Conservation (phyloP, 2,888 invertebrate species). For the Panopea generosa region DNA sequence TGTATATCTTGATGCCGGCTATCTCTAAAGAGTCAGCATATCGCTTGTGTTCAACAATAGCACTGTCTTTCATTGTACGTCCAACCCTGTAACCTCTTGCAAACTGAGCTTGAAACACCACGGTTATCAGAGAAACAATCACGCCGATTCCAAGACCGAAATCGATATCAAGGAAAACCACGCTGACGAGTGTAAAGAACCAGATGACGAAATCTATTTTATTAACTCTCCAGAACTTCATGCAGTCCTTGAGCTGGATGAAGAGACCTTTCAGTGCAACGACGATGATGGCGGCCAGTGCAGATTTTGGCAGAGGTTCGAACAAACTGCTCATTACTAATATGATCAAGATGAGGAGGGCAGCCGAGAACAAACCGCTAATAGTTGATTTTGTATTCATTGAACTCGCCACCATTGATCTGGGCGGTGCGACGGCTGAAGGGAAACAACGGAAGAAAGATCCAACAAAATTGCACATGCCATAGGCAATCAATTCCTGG, state of each 20-base stretch:
- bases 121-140: slow-evolving; percentile 76
- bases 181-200: slow-evolving; percentile 77
- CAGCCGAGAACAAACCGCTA: slow-evolving; percentile 74
- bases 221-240: slow-evolving; percentile 91
- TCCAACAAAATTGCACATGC: slow-evolving; percentile 82
- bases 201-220: slow-evolving; percentile 90
- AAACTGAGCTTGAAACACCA: slow-evolving; percentile 80
- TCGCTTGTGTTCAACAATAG: slow-evolving; percentile 71
- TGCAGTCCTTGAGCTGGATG: slow-evolving; percentile 90
- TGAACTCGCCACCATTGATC: slow-evolving; percentile 80
- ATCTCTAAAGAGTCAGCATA: slow-evolving; percentile 73
- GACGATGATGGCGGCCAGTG: slow-evolving; percentile 85
- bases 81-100: slow-evolving; percentile 77
- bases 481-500: slow-evolving; percentile 85
- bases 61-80: slow-evolving; percentile 69
- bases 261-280: slow-evolving; percentile 85
- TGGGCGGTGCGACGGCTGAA: slow-evolving; percentile 84
- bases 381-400: slow-evolving; percentile 81
- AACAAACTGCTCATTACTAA: slow-evolving; percentile 80
- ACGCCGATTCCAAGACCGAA: slow-evolving; percentile 81
- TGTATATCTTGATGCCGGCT: slow-evolving; percentile 78
- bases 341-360: slow-evolving; percentile 80
- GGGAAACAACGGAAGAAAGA: slow-evolving; percentile 85
- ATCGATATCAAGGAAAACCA: slow-evolving; percentile 82
- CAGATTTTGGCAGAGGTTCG: slow-evolving; percentile 78